These are phyloP conservation scores for Megalops cyprinoides DNA, from an alignment of 2,797 vertebrate species.

Conservation along the genomic window DNA sequence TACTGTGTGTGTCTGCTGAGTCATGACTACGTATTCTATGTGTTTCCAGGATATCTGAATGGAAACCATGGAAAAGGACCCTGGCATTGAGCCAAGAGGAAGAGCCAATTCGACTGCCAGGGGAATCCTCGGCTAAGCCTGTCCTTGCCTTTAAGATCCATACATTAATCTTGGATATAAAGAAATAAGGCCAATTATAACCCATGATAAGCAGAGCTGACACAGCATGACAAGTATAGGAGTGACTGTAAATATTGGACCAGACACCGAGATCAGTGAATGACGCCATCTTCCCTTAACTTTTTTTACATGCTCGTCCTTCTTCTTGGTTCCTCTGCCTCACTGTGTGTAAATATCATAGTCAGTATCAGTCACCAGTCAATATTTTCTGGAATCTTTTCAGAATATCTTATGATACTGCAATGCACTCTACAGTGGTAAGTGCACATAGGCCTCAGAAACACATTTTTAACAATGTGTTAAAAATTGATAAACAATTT, in stretches of 20 bases:
- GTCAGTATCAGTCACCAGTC: no score
- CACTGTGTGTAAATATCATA: no score
- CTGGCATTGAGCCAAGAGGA: not conserved
- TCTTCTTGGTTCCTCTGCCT: not conserved
- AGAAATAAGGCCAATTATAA: not conserved
- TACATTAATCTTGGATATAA: not conserved
- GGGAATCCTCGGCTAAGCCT: not conserved
- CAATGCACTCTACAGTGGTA: no score
- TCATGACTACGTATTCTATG: not conserved
- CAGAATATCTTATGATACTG: no score
- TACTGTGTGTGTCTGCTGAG: not conserved
- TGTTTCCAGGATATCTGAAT: not conserved
- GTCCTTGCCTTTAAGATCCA: no score
- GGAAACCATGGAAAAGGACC: not conserved
- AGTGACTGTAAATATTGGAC: conserved; percentile 9
- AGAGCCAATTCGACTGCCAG: not conserved
- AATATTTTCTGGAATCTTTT: no score
- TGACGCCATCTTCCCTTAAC: not conserved
- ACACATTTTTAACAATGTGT: no score
- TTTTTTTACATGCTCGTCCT: not conserved
- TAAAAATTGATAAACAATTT: no score
- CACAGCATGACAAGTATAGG: no score
- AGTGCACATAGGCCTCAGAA: no score
- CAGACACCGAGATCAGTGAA: not conserved
- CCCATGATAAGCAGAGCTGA: not conserved